Evolutionary conservation across 2,113 vertebrate species (phyloP).

Genomic region (Pituophis catenifer): DNA sequence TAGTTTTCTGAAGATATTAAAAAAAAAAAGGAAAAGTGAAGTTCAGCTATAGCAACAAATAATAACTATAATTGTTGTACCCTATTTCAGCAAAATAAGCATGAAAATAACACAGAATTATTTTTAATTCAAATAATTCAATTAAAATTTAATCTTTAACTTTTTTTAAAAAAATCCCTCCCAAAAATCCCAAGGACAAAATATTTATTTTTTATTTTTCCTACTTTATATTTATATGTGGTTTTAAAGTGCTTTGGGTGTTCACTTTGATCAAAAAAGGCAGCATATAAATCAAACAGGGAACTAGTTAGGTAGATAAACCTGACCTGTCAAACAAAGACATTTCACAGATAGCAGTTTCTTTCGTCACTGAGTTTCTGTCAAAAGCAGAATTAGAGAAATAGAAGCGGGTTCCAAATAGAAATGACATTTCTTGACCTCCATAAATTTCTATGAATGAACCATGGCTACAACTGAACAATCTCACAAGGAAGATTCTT

Average conservation of each 20-base stretch:
- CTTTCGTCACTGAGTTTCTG: not conserved
- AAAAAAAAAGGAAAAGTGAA: not conserved
- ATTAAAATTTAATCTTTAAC: not conserved
- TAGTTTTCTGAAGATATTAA: too few relatives aligned
- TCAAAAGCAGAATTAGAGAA: not conserved
- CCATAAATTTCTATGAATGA: not conserved
- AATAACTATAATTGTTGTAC: not conserved
- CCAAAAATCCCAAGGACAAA: not conserved
- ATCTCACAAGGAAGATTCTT: too few relatives aligned
- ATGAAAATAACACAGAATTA: not conserved
- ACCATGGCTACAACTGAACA: not conserved
- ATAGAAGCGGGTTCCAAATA: not conserved
- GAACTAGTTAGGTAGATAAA: not conserved
- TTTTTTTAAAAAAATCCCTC: not conserved
- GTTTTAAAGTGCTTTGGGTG: not conserved
- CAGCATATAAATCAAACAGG: not conserved
- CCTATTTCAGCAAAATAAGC: not conserved
- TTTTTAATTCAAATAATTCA: not conserved
- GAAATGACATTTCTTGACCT: not conserved
- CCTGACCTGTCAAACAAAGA: not conserved
- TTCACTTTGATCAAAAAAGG: not conserved
- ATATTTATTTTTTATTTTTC: not conserved
- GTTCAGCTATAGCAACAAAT: not conserved
- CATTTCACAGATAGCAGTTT: not conserved
- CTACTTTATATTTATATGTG: not conserved